These are phyloP conservation scores for Syngnathus scovelli DNA, from an alignment of 2,113 vertebrate genomes.

Conservation along the genomic window DNA sequence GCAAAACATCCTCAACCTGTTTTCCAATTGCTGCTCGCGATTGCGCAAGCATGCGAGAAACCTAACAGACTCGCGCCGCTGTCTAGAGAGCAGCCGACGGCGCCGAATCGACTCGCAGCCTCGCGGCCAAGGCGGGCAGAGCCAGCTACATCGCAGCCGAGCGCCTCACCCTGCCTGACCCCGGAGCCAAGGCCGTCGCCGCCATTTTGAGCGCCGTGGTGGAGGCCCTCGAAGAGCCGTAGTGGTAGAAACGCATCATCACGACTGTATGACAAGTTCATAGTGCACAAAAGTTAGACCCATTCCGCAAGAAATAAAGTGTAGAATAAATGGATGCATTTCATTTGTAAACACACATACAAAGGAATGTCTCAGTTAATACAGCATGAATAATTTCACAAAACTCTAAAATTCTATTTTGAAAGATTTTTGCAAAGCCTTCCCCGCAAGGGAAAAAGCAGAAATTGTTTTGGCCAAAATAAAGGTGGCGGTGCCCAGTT, in stretches of 20 bases:
- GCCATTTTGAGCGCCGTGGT: conserved; percentile 75
- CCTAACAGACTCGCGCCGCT: not conserved
- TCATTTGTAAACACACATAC: not conserved
- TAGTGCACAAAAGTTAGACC: not conserved
- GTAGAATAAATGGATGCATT: not conserved
- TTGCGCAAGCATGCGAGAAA: not conserved
- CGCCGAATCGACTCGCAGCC: conserved; percentile 78
- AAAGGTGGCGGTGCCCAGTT: not conserved
- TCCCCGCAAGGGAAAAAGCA: not conserved
- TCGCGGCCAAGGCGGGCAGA: conserved; percentile 83
- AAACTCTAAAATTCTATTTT: not conserved
- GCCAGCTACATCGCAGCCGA: conserved; percentile 86
- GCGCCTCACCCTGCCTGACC: conserved; percentile 77
- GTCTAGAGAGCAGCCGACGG: conserved; percentile 75
- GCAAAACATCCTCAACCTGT: not conserved
- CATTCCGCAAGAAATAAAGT: conserved; percentile 1
- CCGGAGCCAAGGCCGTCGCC: conserved; percentile 79
- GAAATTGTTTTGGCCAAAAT: not conserved
- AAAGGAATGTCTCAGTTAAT: not conserved
- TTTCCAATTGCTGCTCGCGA: no score
- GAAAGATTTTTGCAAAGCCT: not conserved
- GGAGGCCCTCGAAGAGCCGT: conserved; percentile 58
- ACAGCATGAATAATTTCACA: not conserved
- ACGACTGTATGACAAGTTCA: not conserved
- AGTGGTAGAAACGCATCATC: conserved; percentile 7